Base-by-base conservation (phyloP, 2,888 invertebrate species). In the Polymixis flavicincta region DNA sequence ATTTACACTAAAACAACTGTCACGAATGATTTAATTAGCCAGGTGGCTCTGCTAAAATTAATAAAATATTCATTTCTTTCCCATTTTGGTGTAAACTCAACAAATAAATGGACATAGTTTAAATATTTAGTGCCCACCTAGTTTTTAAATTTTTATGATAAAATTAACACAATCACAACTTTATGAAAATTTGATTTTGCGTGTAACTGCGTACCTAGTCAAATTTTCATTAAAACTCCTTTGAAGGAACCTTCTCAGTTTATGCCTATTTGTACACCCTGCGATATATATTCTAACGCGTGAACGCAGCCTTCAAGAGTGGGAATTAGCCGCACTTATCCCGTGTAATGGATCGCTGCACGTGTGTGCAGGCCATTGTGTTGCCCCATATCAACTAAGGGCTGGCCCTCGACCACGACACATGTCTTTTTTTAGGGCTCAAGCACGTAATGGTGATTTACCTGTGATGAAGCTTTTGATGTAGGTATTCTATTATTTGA, bases 321-420 rank as follows among this genome's bases (percentile, higher is more conserved):
- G 90, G 90, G 92, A 95, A 95, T 96, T 94, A 96, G 92, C 94
- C 90, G 93, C 94, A 95, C 93, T 95, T 96, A 96, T 95, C 93
- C 93, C 91, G 91, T 93, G 93, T 95, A 95, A 95, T 95, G 91
- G 94, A 93, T 89, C 80, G 79, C 70, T 88, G 91, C 92, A 91
- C 92, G 92, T 93, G 92, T 92, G 92, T 90, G 92, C 90, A 89
- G 85, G 85, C 88, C 87, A 93, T 93, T 95, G 93, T 93, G 90
- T 90, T 88, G 88, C 78, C 78, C 81, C 79, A 79, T 83, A 84
- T 87, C 71, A 83, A 84, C 76, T 71, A 74, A 85, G 87, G 86
- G 82, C 75, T 87, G 82, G 80, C 83, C 64, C 80, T 80, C 74
- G 72, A 67, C 72, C 66, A 76, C 67, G n/a, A 66, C 76, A 82